phyloP scores from a whole-genome alignment of 2,888 invertebrate genomes.

The Idaea dimidiata region DNA sequence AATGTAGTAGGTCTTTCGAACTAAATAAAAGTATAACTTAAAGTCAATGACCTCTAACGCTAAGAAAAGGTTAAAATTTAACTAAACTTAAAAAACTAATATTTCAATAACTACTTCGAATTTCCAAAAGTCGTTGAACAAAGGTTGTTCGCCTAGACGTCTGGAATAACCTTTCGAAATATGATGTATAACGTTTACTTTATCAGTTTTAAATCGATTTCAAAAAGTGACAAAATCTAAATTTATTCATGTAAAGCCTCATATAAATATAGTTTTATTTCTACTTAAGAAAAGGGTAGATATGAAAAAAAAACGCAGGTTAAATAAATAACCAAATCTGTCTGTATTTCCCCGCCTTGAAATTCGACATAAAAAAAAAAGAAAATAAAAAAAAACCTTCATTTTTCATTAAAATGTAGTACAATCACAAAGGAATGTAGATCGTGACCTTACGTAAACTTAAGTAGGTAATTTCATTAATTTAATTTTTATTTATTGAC shows the following conservation, averaged over 20 bases:
- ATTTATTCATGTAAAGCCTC: not conserved
- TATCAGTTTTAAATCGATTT: too few relatives aligned
- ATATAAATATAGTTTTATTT: slow-evolving; percentile 52
- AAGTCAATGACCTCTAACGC: too few relatives aligned
- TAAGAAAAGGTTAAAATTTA: too few relatives aligned
- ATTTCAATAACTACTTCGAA: too few relatives aligned
- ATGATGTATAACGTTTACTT: too few relatives aligned
- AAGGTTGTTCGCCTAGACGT: too few relatives aligned
- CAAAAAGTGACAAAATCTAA: too few relatives aligned
- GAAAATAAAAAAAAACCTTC: slow-evolving; percentile 20
- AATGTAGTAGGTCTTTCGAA: too few relatives aligned
- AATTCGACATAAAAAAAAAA: slow-evolving; percentile 11
- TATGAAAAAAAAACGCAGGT: slow-evolving; percentile 6
- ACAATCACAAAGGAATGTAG: slow-evolving; percentile 23
- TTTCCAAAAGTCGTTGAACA: too few relatives aligned
- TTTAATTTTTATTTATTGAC: slow-evolving; percentile 17
- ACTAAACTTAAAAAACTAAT: too few relatives aligned
- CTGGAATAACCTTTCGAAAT: too few relatives aligned
- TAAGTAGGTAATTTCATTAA: slow-evolving; percentile 21
- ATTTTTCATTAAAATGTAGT: slow-evolving; percentile 20
- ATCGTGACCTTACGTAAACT: slow-evolving; percentile 14
- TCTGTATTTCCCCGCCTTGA: slow-evolving; percentile 16
- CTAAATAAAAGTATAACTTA: too few relatives aligned
- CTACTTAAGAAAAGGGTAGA: slow-evolving; percentile 34
- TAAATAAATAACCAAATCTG: slow-evolving; percentile 12